phyloP scores from a whole-genome alignment of 2,888 invertebrate genomes.

The Nomada ruficornis region DNA sequence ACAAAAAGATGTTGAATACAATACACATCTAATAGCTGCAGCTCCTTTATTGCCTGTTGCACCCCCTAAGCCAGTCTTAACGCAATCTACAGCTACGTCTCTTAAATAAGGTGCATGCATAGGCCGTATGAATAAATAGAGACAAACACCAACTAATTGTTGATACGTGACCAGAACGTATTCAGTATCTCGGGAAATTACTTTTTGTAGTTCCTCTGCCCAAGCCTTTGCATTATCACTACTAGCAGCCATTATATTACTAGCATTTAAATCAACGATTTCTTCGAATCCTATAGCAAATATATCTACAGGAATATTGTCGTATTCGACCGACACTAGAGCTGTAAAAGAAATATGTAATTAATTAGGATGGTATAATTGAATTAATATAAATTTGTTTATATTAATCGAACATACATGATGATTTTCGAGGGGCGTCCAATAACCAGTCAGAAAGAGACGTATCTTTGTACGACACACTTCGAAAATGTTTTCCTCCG shows the following conservation, averaged over 20 bases:
- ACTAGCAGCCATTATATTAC: constrained; percentile 98
- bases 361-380: background rate
- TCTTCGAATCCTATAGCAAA: constrained; percentile 99
- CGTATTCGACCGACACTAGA: constrained; percentile 83
- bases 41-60: constrained; percentile 99
- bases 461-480: constrained; percentile 96
- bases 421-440: constrained; percentile 87
- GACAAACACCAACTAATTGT: constrained; percentile 98
- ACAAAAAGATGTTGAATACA: constrained; percentile 97
- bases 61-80: constrained; percentile 99
- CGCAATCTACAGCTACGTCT: constrained; percentile 97
- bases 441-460: constrained; percentile 95
- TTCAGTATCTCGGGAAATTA: constrained; percentile 93
- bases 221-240: constrained; percentile 96
- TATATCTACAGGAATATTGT: constrained; percentile 92
- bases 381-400: background rate
- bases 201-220: constrained; percentile 97
- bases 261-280: constrained; percentile 99
- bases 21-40: constrained; percentile 95
- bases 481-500: constrained; percentile 99
- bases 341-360: constrained; percentile 75
- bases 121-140: constrained; percentile 97
- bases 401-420: constrained; percentile 72
- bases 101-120: constrained; percentile 94
- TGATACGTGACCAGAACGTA: constrained; percentile 97